Percentiles rank a stretch among this genome's conserved stretches.
phyloP scores from a whole-genome alignment of 2,797 vertebrate species.

The Podarcis siculus region DNA sequence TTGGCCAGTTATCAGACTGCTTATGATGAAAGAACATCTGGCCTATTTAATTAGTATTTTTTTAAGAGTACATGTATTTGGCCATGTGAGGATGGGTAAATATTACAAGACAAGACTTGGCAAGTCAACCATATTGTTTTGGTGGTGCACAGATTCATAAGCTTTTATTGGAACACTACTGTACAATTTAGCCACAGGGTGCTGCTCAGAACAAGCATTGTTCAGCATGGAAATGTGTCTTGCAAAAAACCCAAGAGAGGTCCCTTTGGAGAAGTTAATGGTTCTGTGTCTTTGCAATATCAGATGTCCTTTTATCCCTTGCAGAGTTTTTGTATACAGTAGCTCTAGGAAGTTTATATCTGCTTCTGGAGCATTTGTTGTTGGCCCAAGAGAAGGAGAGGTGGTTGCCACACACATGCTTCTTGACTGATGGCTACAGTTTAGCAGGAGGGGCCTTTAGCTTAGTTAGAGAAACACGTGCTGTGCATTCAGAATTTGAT shows the following conservation, averaged over 20 bases:
- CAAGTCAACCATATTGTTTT: conserved; percentile 50
- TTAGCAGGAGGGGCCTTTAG: not conserved
- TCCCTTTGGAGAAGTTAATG: conserved; percentile 28
- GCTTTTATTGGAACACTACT: conserved; percentile 50
- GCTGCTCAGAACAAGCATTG: conserved; percentile 49
- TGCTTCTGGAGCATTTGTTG: not conserved
- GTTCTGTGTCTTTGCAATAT: not conserved
- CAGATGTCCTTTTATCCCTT: not conserved
- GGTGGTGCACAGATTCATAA: conserved; percentile 44
- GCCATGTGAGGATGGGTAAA: conserved; percentile 40
- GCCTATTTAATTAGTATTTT: not conserved
- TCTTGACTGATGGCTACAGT: not conserved
- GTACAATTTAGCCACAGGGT: conserved; percentile 57
- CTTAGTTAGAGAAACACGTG: not conserved
- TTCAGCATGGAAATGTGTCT: conserved; percentile 59
- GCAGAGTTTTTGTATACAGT: not conserved
- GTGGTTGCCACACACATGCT: not conserved
- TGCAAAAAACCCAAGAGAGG: conserved; percentile 43
- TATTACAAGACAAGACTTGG: conserved; percentile 30
- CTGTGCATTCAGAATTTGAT: no score
- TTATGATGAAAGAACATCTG: conserved; percentile 24
- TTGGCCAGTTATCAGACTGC: conserved; percentile 9
- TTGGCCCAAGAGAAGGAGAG: not conserved
- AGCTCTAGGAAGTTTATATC: not conserved
- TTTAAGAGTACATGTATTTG: not conserved